Conservation (phyloP, 2,113 vertebrate genomes). For the Charina bottae region DNA sequence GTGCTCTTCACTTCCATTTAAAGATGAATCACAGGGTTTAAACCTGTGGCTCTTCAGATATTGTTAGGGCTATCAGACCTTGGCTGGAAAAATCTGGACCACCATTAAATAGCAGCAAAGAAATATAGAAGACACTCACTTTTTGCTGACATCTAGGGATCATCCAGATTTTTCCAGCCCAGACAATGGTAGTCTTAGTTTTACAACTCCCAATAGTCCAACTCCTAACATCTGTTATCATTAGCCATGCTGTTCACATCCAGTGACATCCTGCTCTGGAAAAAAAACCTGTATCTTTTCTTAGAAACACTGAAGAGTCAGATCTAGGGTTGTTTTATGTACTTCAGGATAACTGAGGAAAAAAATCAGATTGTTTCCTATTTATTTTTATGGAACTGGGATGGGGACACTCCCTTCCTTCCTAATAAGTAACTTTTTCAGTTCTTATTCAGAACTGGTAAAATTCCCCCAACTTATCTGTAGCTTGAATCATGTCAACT, state of each 20-base stretch:
- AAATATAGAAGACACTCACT: no score
- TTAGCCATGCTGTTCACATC: not conserved
- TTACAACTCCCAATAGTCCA: no score
- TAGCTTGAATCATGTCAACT: no score
- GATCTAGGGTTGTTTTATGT: not conserved
- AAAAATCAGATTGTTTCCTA: not conserved
- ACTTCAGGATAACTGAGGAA: not conserved
- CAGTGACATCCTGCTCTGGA: not conserved
- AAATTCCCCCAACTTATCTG: not conserved
- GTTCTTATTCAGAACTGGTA: not conserved
- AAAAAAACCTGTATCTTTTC: not conserved
- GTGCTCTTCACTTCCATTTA: no score
- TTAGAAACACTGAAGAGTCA: not conserved
- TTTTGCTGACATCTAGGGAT: no score
- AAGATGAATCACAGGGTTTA: no score
- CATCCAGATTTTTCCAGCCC: no score
- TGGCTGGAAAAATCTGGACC: no score
- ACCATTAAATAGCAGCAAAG: no score
- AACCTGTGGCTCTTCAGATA: no score
- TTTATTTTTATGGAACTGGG: not conserved
- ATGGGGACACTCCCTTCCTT: not conserved
- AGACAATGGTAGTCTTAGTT: no score
- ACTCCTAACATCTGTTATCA: not conserved
- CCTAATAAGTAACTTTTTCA: not conserved
- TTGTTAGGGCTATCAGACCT: no score